These are phyloP conservation scores for Drosophila neotestacea DNA, from an alignment of 2,888 invertebrate species.

Conservation along the genomic window DNA sequence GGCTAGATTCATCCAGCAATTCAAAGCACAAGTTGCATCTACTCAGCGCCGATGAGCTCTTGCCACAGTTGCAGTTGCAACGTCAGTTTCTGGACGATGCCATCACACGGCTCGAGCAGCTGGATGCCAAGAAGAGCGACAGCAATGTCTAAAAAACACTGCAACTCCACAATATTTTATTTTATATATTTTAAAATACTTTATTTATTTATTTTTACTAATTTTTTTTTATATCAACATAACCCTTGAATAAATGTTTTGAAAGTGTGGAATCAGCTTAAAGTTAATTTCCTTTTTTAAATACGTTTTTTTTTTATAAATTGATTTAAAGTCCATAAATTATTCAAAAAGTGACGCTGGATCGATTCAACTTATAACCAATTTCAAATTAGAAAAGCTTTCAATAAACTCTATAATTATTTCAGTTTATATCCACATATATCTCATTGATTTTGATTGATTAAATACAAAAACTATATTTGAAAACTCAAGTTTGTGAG, in stretches of 20 bases:
- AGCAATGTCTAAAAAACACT: slow-evolving; percentile 1
- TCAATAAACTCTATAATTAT: too few species aligned
- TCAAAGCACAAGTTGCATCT: slow-evolving; percentile 12
- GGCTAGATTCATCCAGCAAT: slow-evolving; percentile 3
- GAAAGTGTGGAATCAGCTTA: background rate
- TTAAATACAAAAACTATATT: too few species aligned
- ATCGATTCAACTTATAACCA: too few species aligned
- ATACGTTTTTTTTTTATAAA: too few species aligned
- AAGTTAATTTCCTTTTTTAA: background rate
- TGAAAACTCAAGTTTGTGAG: too few species aligned
- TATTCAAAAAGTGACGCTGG: too few species aligned
- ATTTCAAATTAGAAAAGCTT: too few species aligned
- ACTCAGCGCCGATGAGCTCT: slow-evolving; percentile 53
- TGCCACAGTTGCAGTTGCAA: slow-evolving; percentile 61
- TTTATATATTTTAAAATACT: background rate
- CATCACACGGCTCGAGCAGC: slow-evolving; percentile 60
- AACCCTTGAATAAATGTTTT: too few species aligned
- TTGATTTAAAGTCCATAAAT: too few species aligned
- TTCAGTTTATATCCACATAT: too few species aligned
- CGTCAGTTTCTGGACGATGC: slow-evolving; percentile 64
- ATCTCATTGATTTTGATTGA: too few species aligned
- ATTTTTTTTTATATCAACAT: too few species aligned
- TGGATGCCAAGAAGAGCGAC: slow-evolving; percentile 34
- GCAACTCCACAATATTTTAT: background rate
- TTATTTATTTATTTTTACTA: background rate